Percentiles rank a stretch among this genome's conserved stretches.
These are phyloP conservation scores for Ypsolopha sequella DNA, from an alignment of 2,888 invertebrate genomes.

Conservation along the genomic window DNA sequence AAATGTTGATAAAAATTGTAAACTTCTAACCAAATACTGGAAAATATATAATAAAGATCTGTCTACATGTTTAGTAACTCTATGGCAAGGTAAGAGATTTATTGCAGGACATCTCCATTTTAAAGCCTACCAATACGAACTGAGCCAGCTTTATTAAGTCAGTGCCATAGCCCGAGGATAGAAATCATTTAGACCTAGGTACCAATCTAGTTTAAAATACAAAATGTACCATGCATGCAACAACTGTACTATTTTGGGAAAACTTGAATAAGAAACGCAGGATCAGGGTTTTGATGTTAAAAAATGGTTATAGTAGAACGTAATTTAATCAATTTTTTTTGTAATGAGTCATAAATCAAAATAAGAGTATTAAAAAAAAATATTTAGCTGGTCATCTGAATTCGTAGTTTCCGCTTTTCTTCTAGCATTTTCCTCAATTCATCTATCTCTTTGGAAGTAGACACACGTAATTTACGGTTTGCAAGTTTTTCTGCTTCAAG, in stretches of 20 bases:
- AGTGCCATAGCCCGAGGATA: conserved; percentile 13
- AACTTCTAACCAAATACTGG: too few relatives aligned
- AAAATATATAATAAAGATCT: background rate
- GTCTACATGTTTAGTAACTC: conserved; percentile 19
- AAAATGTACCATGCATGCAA: background rate
- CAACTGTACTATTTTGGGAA: too few relatives aligned
- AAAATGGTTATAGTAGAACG: too few relatives aligned
- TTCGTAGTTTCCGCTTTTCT: conserved; percentile 52
- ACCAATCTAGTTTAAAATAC: background rate
- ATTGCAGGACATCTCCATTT: conserved; percentile 37
- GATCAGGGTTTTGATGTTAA: too few relatives aligned
- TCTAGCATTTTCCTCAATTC: conserved; percentile 57
- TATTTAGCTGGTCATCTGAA: conserved; percentile 17
- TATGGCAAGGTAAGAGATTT: conserved; percentile 23
- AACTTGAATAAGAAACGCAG: too few relatives aligned
- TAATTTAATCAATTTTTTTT: background rate
- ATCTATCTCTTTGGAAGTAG: conserved; percentile 47
- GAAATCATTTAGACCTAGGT: background rate
- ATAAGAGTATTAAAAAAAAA: background rate
- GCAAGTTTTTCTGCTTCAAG: conserved; percentile 15
- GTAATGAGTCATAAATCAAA: background rate
- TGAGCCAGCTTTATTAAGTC: conserved; percentile 24
- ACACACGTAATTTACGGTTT: too few relatives aligned
- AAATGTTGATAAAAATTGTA: too few relatives aligned
- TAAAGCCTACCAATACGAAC: conserved; percentile 30